Evolutionary conservation across 2,113 vertebrate species (phyloP).

Genomic region (Monopterus albus): DNA sequence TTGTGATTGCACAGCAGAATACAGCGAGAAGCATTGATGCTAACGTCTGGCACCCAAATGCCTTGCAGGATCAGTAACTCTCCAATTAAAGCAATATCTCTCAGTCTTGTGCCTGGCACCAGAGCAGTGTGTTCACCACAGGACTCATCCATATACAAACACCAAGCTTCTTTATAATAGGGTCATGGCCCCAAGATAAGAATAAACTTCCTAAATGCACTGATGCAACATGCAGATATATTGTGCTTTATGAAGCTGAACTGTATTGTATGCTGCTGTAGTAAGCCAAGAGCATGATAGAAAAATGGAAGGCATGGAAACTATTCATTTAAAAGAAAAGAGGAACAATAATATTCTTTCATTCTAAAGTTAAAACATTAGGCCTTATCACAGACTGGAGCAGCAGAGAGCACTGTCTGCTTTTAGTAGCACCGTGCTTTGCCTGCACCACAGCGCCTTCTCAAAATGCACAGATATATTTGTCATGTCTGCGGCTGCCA

Average conservation of each 20-base stretch:
- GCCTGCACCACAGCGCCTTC: constrained; percentile 60
- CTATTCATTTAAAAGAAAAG: constrained; percentile 62
- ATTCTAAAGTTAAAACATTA: constrained; percentile 67
- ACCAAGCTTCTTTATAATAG: constrained; percentile 63
- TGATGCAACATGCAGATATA: constrained; percentile 56
- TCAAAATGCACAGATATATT: constrained; percentile 80
- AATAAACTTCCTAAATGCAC: constrained; percentile 66
- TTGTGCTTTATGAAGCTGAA: constrained; percentile 68
- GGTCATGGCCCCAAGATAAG: constrained; percentile 57
- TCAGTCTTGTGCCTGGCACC: constrained; percentile 69
- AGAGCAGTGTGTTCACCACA: constrained; percentile 65
- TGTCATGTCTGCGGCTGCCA: constrained; percentile 77
- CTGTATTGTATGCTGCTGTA: constrained; percentile 46
- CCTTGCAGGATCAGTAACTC: constrained; percentile 83
- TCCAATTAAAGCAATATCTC: constrained; percentile 83
- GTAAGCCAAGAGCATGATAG: constrained; percentile 43
- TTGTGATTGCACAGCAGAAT: constrained; percentile 86
- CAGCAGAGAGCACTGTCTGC: constrained; percentile 48
- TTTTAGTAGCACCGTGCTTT: constrained; percentile 21
- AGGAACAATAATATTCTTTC: constrained; percentile 56
- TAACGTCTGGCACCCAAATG: constrained; percentile 81
- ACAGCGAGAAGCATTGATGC: constrained; percentile 77
- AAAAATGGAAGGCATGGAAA: constrained; percentile 46
- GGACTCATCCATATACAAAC: constrained; percentile 61
- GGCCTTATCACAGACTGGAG: constrained; percentile 59